Base-by-base conservation (phyloP, 2,888 invertebrate species). In the Callyntrura sp. region DNA sequence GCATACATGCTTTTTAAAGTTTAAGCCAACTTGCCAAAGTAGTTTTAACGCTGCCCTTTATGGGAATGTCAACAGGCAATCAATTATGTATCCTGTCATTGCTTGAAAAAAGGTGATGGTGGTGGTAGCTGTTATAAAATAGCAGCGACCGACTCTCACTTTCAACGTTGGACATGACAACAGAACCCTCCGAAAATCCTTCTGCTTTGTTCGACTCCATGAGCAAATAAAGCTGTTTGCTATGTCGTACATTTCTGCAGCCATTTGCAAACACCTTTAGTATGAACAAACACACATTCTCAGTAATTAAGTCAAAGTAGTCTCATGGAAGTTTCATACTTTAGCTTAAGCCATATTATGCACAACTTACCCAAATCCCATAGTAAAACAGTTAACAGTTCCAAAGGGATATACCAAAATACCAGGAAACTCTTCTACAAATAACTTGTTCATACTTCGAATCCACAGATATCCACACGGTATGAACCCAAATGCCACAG, bases 21-120 rank as follows among this genome's bases (percentile, higher is more conserved):
- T n/a, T n/a, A n/a, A n/a, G n/a, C n/a, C n/a, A n/a, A n/a, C n/a
- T n/a, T n/a, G n/a, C n/a, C n/a, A n/a, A n/a, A n/a, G n/a, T n/a
- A n/a, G n/a, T n/a, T n/a, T n/a, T n/a, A n/a, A n/a, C n/a, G n/a
- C n/a, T n/a, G 20, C 11, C 11, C 23, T 78, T 83, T 28, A 82
- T 28, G 88, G 88, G 14, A 90, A 90, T 17, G 90, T 87, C 2
- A 90, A 62, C 6, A 90, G 73, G 28, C 60, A 65, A 68, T 87
- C 87, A 55, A 87, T 84, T 57, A 90, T 78, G 55, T 83, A 87
- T 25, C 73, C 90, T 2, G 76, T 76, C n/a, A 79, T 78, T 25
- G 55, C 76, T 12, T 79, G 79, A 62, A 90, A 90, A n/a, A 87
- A 90, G 0, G 90, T 90, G 4, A 86, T 87, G 9, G 86, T 90